A percentile compares a stretch with the other conserved stretches of the same genome.
phyloP scores from a whole-genome alignment of 1,140 invertebrate species.

The Steinernema khuongi region DNA sequence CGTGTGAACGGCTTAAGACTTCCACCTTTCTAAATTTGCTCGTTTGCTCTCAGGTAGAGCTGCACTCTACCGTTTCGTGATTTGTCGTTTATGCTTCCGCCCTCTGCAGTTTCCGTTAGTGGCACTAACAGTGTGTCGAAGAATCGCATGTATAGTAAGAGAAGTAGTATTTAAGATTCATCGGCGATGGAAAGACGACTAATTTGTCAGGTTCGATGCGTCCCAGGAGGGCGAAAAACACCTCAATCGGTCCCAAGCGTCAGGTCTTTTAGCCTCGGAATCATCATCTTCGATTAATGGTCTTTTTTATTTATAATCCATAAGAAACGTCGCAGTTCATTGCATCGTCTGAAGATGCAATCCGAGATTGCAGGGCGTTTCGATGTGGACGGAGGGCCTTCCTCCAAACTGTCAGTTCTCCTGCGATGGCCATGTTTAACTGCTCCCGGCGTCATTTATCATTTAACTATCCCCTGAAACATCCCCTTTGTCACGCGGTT shows the following conservation, averaged over 20 bases:
- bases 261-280: neutral
- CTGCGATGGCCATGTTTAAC: neutral
- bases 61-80: neutral
- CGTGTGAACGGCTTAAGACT: neutral
- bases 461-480: constrained; percentile 35
- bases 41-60: no score
- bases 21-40: neutral
- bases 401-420: neutral
- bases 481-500: neutral
- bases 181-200: no score
- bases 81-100: neutral
- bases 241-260: neutral
- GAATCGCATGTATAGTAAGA: no score
- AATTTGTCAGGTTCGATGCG: neutral
- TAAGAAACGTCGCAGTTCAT: neutral
- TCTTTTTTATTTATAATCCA: neutral
- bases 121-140: no score
- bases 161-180: no score
- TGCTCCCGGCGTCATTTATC: constrained; percentile 31
- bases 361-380: neutral
- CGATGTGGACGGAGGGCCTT: no score
- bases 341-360: neutral
- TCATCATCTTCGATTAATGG: constrained; percentile 4
- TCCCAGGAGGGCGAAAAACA: neutral
- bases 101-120: no score